Evolutionary conservation across 1,140 invertebrate genomes (phyloP).

Genomic region (Charaxes varanes): DNA sequence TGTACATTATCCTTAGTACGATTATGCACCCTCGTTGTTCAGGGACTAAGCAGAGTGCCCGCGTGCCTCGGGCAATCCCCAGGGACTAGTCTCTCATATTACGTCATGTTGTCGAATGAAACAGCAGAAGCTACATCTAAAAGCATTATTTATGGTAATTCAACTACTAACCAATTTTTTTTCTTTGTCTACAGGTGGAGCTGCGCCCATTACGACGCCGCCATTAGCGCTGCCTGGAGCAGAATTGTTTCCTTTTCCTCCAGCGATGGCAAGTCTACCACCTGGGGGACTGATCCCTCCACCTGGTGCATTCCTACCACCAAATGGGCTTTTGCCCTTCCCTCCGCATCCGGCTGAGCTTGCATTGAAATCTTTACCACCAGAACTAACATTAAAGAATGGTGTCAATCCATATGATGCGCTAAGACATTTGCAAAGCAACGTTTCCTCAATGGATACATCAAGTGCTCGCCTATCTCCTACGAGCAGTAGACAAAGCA

Average conservation of each 20-base stretch:
- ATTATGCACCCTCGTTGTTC: conserved; percentile 73
- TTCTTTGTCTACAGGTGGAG: conserved; percentile 63
- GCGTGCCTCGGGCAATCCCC: conserved; percentile 48
- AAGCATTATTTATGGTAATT: conserved; percentile 27
- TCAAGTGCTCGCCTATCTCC: conserved; percentile 72
- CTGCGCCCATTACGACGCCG: conserved; percentile 54
- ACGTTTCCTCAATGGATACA: conserved; percentile 62
- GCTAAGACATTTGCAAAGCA: conserved; percentile 64
- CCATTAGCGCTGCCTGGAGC: conserved; percentile 70
- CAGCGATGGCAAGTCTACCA: conserved; percentile 65
- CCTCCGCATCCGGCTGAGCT: conserved; percentile 64
- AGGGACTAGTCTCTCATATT: conserved; percentile 65
- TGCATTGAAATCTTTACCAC: conserved; percentile 56
- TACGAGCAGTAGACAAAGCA: conserved; percentile 72
- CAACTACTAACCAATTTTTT: conserved; percentile 30
- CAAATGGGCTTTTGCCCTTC: conserved; percentile 62
- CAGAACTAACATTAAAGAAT: conserved; percentile 55
- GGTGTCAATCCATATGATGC: conserved; percentile 59
- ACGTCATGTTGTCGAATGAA: conserved; percentile 60
- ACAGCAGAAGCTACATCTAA: conserved; percentile 36
- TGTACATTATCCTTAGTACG: conserved; percentile 74
- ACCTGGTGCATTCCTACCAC: conserved; percentile 65
- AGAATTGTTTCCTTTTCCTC: conserved; percentile 66
- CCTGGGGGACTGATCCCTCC: conserved; percentile 71
- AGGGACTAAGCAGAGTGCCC: conserved; percentile 64